Base-by-base conservation (phyloP, 2,797 vertebrate species). In the Syngnathus rostellatus region DNA sequence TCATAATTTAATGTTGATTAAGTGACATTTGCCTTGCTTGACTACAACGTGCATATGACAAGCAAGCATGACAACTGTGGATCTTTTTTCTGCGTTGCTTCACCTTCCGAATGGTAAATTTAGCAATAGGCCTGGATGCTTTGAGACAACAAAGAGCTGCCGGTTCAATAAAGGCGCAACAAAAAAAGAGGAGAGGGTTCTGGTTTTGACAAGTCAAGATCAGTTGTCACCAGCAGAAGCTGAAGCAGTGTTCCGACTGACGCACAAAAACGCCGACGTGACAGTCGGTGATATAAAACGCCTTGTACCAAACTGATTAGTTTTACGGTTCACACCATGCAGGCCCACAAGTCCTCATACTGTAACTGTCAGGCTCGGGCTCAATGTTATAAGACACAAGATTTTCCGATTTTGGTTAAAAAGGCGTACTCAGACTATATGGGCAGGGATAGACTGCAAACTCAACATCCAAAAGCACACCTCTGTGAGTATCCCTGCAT, bases 181-280 rank as follows among this genome's bases (percentile, higher is more conserved):
- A 90, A 89, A 86, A 77, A 90, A 89, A 86, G 77, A 75, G 57
- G n/a, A 68, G 81, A 83, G 73, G 55, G 77, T 85, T 90, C 86
- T 89, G 86, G 78, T 76, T 87, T 82, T 83, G 85, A 90, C 85
- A 86, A 77, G 82, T 83, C 78, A 81, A 86, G 81, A 81, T 81
- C 74, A 64, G 74, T 69, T 87, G 83, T 85, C 84, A 83, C 69
- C 65, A 75, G 74, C 87, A 87, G 81, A 86, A 81, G 74, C 87
- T 86, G 82, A 86, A 81, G 17, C 65, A 38, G 40, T 31, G 55
- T 21, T 53, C 45, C 51, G 48, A 66, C 31, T 53, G 48, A 48
- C 39, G 31, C 11, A 45, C 63, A 65, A 61, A 31, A 46, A 21
- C 38, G 45, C 60, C 2, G 0, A 41, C 39, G 23, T 11, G 12